Evolutionary conservation across 2,888 invertebrate genomes (phyloP).

Genomic region (Rhogogaster chlorosoma): DNA sequence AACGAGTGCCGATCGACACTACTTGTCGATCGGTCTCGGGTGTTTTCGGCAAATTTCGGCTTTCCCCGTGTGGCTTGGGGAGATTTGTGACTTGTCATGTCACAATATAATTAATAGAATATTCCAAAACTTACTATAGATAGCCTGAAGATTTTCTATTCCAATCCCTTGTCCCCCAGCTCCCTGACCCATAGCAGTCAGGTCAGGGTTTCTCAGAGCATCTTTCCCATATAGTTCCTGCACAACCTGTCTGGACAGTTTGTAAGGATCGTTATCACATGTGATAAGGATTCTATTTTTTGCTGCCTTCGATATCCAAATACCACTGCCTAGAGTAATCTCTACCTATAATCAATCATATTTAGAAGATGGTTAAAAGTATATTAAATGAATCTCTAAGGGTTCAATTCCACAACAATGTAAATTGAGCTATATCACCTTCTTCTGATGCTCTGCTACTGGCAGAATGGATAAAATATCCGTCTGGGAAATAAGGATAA

Average conservation of each 20-base stretch:
- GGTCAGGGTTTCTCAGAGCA: background rate
- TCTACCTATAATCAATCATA: constrained; percentile 11
- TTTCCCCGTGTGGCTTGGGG: too few species aligned
- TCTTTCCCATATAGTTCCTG: constrained; percentile 4
- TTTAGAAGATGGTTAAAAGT: background rate
- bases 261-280: constrained; percentile 20
- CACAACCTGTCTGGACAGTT: constrained; percentile 8
- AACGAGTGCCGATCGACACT: too few species aligned
- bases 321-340: constrained; percentile 13
- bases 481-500: background rate
- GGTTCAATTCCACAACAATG: background rate
- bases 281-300: constrained; percentile 5
- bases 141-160: constrained; percentile 24
- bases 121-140: constrained; percentile 26
- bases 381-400: background rate
- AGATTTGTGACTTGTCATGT: too few species aligned
- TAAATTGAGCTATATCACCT: constrained; percentile 16
- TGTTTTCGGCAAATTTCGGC: too few species aligned
- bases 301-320: constrained; percentile 21
- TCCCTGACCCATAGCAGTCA: constrained; percentile 28
- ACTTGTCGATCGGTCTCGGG: too few species aligned
- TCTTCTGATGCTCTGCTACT: constrained; percentile 10
- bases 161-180: constrained; percentile 18
- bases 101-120: background rate
- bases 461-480: constrained; percentile 21